phyloP scores from a whole-genome alignment of 2,797 vertebrate genomes.

The Hypotaenidia okinawae region DNA sequence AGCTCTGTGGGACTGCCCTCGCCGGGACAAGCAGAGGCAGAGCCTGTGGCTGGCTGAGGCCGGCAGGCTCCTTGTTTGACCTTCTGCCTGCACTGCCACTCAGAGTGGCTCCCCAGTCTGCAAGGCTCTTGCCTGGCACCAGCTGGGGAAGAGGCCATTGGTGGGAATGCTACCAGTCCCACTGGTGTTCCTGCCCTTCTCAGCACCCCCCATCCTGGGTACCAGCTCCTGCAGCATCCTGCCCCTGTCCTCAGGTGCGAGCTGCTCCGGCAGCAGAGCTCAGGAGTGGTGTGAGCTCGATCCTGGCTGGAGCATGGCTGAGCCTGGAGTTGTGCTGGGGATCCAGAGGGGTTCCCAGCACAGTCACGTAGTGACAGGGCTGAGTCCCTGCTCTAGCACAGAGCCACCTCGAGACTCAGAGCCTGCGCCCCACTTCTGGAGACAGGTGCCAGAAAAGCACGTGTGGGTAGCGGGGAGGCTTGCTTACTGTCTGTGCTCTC shows the following conservation, averaged over 20 bases:
- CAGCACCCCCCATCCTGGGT: no score
- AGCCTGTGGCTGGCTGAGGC: background rate
- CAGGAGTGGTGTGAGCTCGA: background rate
- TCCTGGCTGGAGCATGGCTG: background rate
- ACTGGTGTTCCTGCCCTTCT: background rate
- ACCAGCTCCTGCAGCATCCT: background rate
- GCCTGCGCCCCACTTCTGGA: no score
- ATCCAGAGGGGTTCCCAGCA: background rate
- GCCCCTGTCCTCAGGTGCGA: background rate
- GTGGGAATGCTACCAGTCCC: background rate
- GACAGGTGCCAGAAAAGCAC: background rate
- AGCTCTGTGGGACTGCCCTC: no score
- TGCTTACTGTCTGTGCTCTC: background rate
- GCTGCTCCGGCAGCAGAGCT: no score
- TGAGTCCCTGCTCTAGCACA: background rate
- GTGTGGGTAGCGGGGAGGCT: background rate
- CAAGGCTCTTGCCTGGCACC: background rate
- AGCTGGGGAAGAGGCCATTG: background rate
- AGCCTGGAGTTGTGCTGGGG: background rate
- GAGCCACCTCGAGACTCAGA: accelerated
- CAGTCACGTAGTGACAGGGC: background rate
- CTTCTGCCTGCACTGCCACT: background rate
- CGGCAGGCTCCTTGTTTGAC: background rate
- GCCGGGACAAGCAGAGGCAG: background rate
- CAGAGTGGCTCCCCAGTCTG: background rate